A percentile compares a stretch with the other conserved stretches of the same genome.
Evolutionary conservation across 92 coral and sea anemone species (phyloP).

Genomic region (Heliopora coerulea): DNA sequence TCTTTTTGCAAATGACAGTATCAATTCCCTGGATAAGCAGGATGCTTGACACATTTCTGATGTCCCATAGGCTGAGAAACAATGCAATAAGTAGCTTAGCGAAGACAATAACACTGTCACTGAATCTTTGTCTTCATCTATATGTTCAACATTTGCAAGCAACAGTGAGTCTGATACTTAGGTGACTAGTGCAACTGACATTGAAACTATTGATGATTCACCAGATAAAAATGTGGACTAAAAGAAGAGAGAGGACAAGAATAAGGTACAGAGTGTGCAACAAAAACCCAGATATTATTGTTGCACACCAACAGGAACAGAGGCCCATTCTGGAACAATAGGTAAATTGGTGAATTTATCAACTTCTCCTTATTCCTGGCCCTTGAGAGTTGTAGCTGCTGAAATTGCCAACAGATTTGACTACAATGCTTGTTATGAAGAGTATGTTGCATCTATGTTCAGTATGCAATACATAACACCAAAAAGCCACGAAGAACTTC

Average conservation of each 20-base stretch:
- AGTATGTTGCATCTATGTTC: slow-evolving; percentile 8
- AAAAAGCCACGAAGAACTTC: slow-evolving; percentile 11
- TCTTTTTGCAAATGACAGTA: slow-evolving; percentile 24
- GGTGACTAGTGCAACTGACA: not conserved
- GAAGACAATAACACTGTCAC: slow-evolving; percentile 24
- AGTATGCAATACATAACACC: slow-evolving; percentile 20
- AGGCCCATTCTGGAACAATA: slow-evolving; percentile 16
- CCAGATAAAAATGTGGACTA: not conserved
- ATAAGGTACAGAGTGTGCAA: slow-evolving; percentile 19
- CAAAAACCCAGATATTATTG: slow-evolving; percentile 8
- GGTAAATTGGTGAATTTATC: slow-evolving; percentile 13
- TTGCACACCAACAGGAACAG: slow-evolving; percentile 26
- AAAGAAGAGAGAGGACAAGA: slow-evolving; percentile 12
- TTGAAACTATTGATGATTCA: not conserved
- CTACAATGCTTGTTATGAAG: slow-evolving; percentile 9
- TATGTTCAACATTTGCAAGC: slow-evolving; percentile 6
- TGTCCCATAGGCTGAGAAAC: not conserved
- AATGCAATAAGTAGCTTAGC: not conserved
- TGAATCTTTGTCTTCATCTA: slow-evolving; percentile 1
- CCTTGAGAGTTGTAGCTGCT: slow-evolving; percentile 14
- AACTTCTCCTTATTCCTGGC: slow-evolving; percentile 16
- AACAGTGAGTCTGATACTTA: slow-evolving; percentile 14
- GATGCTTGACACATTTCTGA: not conserved
- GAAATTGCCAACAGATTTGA: slow-evolving; percentile 23
- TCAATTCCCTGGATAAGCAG: slow-evolving; percentile 21